Base-by-base conservation (phyloP, 2,797 vertebrate genomes). In the Scolopax rusticola region DNA sequence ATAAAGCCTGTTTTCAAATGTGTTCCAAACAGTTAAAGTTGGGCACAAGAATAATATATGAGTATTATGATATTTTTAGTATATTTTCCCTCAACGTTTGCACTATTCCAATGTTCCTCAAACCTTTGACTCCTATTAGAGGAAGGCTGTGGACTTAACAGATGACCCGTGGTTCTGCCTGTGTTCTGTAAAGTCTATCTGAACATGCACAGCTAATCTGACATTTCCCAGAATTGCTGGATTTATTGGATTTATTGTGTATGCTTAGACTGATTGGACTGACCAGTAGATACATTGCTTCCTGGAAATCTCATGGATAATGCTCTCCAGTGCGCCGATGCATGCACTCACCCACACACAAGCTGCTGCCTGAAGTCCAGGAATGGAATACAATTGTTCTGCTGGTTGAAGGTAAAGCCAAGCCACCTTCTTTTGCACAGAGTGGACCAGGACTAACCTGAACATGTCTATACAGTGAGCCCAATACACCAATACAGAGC, bases 391-490 rank as follows among this genome's bases (percentile, higher is more conserved):
- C 7, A 84, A 57, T 41, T 56, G 40, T 12, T 80, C 50, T 65
- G 50, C 15, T 67, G 23, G 28, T 60, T 48, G 51, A 48, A 50
- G n/a, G 41, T 38, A 93, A 1, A 3, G 36, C 18, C 27, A 78
- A 68, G 24, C 10, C 11, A 43, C 25, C 57, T 69, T 18, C 15
- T 41, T 33, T 25, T 38, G 30, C 17, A 21, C 0, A 8, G 57
- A 71, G 32, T 0, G 1, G 48, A 60, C 30, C 43, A 83, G 56
- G 28, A 70, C 12, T n/a, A 60, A 24, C 11, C 20, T n/a, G 51
- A 50, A 67, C 36, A 53, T 0, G 0, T 23, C 48, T 38, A 12
- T 18, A 51, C 12, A 41, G 32, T 0, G 10, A 81, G n/a, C 7
- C 60, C 40, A 68, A 4, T 1, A 64, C 45, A 86, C 15, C 45